phyloP scores from a whole-genome alignment of 2,113 vertebrate species.

The Porphyrio hochstetteri region DNA sequence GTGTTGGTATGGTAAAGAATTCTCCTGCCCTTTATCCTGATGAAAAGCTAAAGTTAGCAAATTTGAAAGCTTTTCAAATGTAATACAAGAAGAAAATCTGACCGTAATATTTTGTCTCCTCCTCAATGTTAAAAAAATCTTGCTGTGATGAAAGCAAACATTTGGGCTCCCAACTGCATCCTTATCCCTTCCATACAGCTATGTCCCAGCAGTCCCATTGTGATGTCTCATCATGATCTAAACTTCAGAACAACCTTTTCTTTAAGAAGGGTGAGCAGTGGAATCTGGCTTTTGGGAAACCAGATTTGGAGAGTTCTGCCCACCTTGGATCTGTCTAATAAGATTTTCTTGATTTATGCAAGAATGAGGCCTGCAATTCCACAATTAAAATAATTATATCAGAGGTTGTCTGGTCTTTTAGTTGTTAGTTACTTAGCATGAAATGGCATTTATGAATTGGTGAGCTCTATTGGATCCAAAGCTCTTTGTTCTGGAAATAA shows the following conservation, averaged over 20 bases:
- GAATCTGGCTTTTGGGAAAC: neutral
- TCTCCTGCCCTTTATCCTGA: neutral
- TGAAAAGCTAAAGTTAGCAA: neutral
- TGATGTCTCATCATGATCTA: neutral
- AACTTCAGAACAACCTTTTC: neutral
- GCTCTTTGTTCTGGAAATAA: neutral
- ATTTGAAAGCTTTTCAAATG: neutral
- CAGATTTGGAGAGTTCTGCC: neutral
- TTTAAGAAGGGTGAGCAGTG: neutral
- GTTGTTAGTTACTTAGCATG: neutral
- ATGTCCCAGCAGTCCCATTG: neutral
- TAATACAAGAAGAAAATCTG: neutral
- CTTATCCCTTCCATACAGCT: neutral
- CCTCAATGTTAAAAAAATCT: neutral
- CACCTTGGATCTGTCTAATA: neutral
- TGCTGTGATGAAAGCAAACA: neutral
- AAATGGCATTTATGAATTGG: neutral
- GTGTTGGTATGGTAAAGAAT: neutral
- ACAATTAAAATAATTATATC: neutral
- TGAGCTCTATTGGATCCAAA: neutral
- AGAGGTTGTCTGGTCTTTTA: neutral
- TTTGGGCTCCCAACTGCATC: neutral
- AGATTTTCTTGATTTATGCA: neutral
- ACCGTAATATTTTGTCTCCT: neutral
- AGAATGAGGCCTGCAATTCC: neutral